Conservation (phyloP, 2,888 invertebrate species). For the Megastigmus dorsalis region DNA sequence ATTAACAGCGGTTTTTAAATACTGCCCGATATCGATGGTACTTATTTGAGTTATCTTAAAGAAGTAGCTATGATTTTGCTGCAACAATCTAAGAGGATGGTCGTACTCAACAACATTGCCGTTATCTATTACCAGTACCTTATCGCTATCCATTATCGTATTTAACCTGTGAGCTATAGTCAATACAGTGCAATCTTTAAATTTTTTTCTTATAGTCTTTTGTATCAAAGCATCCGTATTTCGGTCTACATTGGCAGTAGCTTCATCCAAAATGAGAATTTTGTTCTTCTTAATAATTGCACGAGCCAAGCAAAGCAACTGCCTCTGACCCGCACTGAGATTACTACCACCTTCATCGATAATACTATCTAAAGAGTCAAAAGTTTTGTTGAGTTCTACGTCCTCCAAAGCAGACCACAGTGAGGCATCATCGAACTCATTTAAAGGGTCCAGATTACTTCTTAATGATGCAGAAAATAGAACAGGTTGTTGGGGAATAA, state of each 20-base stretch:
- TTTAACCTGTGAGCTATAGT: conserved; percentile 94
- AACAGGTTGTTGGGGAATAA: conserved; percentile 94
- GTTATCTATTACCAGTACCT: conserved; percentile 89
- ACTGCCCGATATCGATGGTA: too few species aligned
- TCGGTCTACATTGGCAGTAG: conserved; percentile 93
- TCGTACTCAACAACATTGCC: conserved; percentile 85
- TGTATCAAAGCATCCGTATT: conserved; percentile 89
- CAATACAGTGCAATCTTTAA: conserved; percentile 88
- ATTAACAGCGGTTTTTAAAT: too few species aligned
- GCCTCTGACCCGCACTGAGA: conserved; percentile 92
- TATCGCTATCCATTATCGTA: conserved; percentile 95
- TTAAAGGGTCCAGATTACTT: conserved; percentile 90
- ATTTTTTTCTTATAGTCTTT: conserved; percentile 86
- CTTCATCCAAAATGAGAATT: conserved; percentile 91
- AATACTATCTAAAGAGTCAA: conserved; percentile 80
- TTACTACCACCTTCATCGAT: conserved; percentile 88
- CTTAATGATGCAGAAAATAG: conserved; percentile 89
- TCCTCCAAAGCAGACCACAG: conserved; percentile 87
- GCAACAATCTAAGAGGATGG: conserved; percentile 81
- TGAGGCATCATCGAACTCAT: conserved; percentile 81
- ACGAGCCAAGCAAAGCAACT: conserved; percentile 89
- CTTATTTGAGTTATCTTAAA: conserved; percentile 6
- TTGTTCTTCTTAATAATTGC: conserved; percentile 88
- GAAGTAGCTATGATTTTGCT: conserved; percentile 55
- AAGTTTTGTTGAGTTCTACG: conserved; percentile 84